Base-by-base conservation (phyloP, 2,888 invertebrate genomes). In the Spisula subtruncata region DNA sequence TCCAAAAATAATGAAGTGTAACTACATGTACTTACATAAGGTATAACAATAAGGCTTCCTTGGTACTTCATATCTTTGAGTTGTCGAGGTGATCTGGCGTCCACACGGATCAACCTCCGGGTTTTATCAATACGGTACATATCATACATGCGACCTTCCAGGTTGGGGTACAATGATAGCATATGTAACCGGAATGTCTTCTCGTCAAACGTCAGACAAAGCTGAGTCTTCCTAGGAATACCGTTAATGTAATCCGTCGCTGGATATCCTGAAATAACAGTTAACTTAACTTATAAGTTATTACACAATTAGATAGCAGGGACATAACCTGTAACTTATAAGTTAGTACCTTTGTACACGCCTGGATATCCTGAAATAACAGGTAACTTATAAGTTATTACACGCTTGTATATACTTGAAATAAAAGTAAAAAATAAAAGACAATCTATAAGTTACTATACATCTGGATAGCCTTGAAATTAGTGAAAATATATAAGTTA, bases 11-110 rank as follows among this genome's bases (percentile, higher is more conserved):
- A 46, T 75, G 54, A n/a, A 71, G 35, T 71, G 16, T 20, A 8
- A 6, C 5, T 32, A 91, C n/a, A n/a, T n/a, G n/a, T n/a, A n/a
- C 94, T 91, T 93, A 94, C 94, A 79, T 94, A 94, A 66, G 94
- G 94, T 81, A 94, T 93, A 18, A 94, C 90, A n/a, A 94, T 93
- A 18, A 94, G 88, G 86, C 92, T 94, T 79, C 94, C 94, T 82
- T 94, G 94, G 81, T 94, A 94, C 79, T 94, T 94, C 85, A 92
- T 90, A 51, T 94, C 93, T 83, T 94, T 94, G 25, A 94, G 92
- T 82, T 93, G 92, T 16, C 94, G 85, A 0, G 94, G 94, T 32
- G 94, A 94, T 84, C 87, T 90, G 6, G 89, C 92, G 20, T 93
- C 93, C 14, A 94, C 89, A 20, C 93, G 86, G 66, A 94, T 91